phyloP scores from a whole-genome alignment of 2,888 invertebrate species.

The Phania funesta region DNA sequence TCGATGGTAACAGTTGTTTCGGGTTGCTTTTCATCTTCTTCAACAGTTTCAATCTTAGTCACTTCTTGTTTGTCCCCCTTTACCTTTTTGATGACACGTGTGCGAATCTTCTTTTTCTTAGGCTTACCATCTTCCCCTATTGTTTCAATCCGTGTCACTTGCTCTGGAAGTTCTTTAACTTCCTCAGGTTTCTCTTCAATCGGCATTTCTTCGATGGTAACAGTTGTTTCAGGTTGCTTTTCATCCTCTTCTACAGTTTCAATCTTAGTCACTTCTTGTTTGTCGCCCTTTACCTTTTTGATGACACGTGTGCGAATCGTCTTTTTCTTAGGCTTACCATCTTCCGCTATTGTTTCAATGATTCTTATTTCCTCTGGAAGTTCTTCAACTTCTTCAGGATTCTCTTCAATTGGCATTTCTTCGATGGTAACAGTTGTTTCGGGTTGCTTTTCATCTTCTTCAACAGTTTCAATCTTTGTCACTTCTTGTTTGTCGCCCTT shows the following conservation, averaged over 20 bases:
- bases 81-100: background rate
- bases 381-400: background rate
- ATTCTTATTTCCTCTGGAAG: background rate
- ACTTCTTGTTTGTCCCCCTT: conserved; percentile 8
- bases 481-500: conserved; percentile 56
- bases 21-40: conserved; percentile 12
- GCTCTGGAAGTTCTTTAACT: background rate
- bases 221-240: conserved; percentile 8
- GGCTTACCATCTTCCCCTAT: background rate
- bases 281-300: background rate
- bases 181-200: background rate
- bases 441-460: conserved; percentile 44
- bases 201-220: background rate
- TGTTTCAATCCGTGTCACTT: background rate
- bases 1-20: conserved; percentile 2
- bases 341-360: background rate
- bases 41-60: conserved; percentile 12
- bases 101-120: background rate
- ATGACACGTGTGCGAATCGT: background rate
- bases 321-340: background rate
- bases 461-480: conserved; percentile 56
- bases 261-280: conserved; percentile 1
- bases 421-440: background rate
- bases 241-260: conserved; percentile 18
- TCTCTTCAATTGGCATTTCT: background rate